phyloP scores from a whole-genome alignment of 1,140 invertebrate genomes.

The Sarcophaga peregrina region DNA sequence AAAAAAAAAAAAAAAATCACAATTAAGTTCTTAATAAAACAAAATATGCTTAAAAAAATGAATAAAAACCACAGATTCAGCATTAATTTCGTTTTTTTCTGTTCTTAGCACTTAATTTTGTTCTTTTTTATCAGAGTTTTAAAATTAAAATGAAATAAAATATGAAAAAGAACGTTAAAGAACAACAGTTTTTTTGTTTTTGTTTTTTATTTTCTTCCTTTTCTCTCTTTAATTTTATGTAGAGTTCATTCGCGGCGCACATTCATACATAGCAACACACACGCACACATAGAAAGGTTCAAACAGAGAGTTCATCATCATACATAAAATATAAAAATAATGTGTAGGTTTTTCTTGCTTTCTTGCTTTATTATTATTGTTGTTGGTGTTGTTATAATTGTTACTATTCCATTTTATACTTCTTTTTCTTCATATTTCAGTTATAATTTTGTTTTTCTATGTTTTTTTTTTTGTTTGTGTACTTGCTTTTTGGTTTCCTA shows the following conservation, averaged over 20 bases:
- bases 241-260: slow-evolving; percentile 8
- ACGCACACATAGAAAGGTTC: not conserved
- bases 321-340: not conserved
- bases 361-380: not conserved
- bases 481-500: not conserved
- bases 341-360: slow-evolving; percentile 31
- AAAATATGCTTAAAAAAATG: not conserved
- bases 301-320: slow-evolving; percentile 16
- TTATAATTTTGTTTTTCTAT: slow-evolving; percentile 3
- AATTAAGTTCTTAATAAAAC: not conserved
- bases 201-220: not conserved
- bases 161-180: slow-evolving; percentile 12
- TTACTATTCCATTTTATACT: not conserved
- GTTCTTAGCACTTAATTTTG: too few relatives aligned
- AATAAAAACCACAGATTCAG: slow-evolving; percentile 1
- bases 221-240: not conserved
- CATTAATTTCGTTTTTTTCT: not conserved
- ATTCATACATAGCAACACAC: not conserved
- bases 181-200: not conserved
- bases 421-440: slow-evolving; percentile 19
- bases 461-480: not conserved
- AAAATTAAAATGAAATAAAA: not conserved
- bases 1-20: not conserved
- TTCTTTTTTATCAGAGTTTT: not conserved
- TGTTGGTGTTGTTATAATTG: not conserved